Evolutionary conservation across 2,797 vertebrate species (phyloP), one percentile per base, ranked within the genome.

Genomic region (Malurus splendens): DNA sequence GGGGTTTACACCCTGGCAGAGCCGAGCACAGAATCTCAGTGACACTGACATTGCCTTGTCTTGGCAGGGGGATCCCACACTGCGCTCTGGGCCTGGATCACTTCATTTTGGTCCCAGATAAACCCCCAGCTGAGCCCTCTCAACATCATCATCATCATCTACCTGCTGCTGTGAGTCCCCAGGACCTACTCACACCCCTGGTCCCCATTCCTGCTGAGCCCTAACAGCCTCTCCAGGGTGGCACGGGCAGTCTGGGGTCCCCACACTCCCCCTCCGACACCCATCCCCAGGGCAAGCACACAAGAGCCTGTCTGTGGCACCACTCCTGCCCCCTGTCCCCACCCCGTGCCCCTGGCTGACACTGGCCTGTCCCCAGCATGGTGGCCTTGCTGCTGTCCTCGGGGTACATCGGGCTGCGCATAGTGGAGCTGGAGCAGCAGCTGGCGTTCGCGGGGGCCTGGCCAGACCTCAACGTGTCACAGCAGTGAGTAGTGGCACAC

Each of bases 341-440:
- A 19, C 9, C 15, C 65, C 7, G 44, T 50, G 51, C 16, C 22
- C 36, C 27, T 10, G 38, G 19, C 55, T 87, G 56, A 81, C 6
- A 2, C 24, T n/a, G 41, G 36, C 27, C 41, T 10, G 16, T 81
- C 44, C 59, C 27, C 75, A 14, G 8, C 24, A 30, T 5, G 7
- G 78, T 79, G 41, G 30, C 98, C 82, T 95, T 99, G 82, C 97
- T 99, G 87, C 92, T 98, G 87, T 98, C 98, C 57, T 98, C 98
- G 0, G 98, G 98, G n/a, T 99, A 98, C 94, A 98, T 99, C 1
- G 98, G 98, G 22, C 94, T 98, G 70, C 98, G 98, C 41, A 98
- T 98, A 1, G 89, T 95, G 47, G 98, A 98, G 57, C 94, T 99
- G 92, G 98, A 99, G 86, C 97, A 98, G 84, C 98, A 98, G 95